phyloP scores from a whole-genome alignment of 2,113 vertebrate species.

The Campylorhamphus procurvoides region DNA sequence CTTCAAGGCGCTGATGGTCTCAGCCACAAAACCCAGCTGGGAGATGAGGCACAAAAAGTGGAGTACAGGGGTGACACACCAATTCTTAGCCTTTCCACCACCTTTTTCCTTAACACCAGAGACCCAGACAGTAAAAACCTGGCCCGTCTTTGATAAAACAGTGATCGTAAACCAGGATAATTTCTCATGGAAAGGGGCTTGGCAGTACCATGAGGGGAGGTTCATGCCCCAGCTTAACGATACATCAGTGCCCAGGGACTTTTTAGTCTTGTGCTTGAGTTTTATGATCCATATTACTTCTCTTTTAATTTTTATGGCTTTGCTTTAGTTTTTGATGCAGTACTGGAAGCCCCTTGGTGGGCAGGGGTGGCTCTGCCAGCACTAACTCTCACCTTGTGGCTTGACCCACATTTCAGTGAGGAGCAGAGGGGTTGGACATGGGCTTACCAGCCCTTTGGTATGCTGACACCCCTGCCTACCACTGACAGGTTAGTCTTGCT shows the following conservation, averaged over 20 bases:
- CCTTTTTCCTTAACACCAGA: background rate
- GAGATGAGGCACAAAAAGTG: background rate
- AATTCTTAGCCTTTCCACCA: background rate
- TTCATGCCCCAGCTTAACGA: background rate
- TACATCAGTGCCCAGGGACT: background rate
- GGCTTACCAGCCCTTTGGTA: rapidly evolving
- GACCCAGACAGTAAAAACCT: background rate
- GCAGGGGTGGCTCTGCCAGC: background rate
- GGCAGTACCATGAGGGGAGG: background rate
- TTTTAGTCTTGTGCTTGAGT: constrained; percentile 27
- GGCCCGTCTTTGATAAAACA: background rate
- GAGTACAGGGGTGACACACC: background rate
- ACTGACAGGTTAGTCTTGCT: background rate
- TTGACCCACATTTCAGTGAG: background rate
- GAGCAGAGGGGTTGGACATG: rapidly evolving
- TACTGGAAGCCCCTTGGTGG: background rate
- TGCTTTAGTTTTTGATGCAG: constrained; percentile 2
- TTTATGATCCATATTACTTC: constrained; percentile 24
- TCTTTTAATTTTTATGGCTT: constrained; percentile 38
- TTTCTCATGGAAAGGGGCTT: background rate
- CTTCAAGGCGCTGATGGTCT: background rate
- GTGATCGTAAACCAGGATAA: background rate
- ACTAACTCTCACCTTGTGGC: background rate
- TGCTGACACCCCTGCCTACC: background rate
- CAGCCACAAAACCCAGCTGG: background rate